Evolutionary conservation across 2,113 vertebrate species (phyloP), one percentile per base, ranked within the genome.

Genomic region (Macquaria ambigua): DNA sequence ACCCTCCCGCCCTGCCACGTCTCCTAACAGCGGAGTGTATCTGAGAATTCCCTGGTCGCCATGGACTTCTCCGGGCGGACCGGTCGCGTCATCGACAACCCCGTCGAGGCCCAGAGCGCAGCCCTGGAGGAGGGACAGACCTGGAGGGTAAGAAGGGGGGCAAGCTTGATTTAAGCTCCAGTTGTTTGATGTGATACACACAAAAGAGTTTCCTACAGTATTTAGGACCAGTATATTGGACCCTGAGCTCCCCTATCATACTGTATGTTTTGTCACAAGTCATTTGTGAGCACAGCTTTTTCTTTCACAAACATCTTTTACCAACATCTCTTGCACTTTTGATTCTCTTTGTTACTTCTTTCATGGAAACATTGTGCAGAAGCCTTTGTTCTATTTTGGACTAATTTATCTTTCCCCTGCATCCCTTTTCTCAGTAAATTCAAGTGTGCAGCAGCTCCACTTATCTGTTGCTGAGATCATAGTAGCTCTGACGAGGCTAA

Each of bases 11-110:
- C 77, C 41, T 81, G 71, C 79, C 82, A 69, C 46, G 56, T 82
- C 67, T 73, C 82, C 59, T 16, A 25, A 91, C 90, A 99, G 98
- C 97, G 98, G 94, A 99, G 98, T 72, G 97, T 99, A 73, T 99
- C 98, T 4, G 98, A 99, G 95, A 99, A 98, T 93, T 99, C 98
- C 59, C 96, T 99, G 63, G 98, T 99, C 91, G 98, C 98, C 48
- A 99, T 99, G 98, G 98, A 99, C 95, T 99, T 99, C 93, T 99
- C 98, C 16, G 98, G 98, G 82, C 96, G 97, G 89, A 99, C 97
- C 9, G 98, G 98, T 79, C 96, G 98, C 86, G 97, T 99, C 95
- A 99, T 99, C 46, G 97, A 99, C 85, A 99, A 99, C 89, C 98
- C 98, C 0, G 95, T 96, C 0, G 98, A 99, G 95, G 98, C 98